Conservation (phyloP, 1,140 invertebrate species). For the Solenopsis fugax region DNA sequence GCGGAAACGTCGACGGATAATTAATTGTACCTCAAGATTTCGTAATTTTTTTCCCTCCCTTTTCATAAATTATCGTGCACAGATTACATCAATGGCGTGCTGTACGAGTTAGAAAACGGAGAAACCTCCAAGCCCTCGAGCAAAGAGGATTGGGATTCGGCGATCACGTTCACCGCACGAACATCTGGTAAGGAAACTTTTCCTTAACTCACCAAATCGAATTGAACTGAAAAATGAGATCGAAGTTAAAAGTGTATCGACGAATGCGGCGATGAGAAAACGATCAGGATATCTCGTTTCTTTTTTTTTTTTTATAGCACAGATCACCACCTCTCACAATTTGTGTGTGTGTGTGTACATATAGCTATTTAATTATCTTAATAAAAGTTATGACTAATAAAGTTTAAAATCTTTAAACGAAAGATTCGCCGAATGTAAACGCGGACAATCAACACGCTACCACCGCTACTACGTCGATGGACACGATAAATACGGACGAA, state of each 20-base stretch:
- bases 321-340: slow-evolving; percentile 12
- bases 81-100: slow-evolving; percentile 94
- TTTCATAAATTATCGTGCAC: slow-evolving; percentile 68
- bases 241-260: slow-evolving; percentile 6
- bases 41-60: neutral
- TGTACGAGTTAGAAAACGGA: slow-evolving; percentile 90
- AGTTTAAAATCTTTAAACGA: slow-evolving; percentile 50
- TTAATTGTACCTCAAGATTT: neutral
- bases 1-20: neutral
- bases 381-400: slow-evolving; percentile 29
- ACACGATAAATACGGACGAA: slow-evolving; percentile 75
- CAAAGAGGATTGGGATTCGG: slow-evolving; percentile 93
- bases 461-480: slow-evolving; percentile 74
- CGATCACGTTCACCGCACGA: slow-evolving; percentile 95
- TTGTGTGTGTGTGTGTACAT: neutral
- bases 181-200: slow-evolving; percentile 90
- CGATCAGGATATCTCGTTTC: neutral
- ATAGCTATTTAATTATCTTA: neutral
- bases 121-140: slow-evolving; percentile 87
- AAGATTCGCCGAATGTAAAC: slow-evolving; percentile 75
- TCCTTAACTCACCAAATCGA: slow-evolving; percentile 16
- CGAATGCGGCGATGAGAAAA: slow-evolving; percentile 16
- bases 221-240: slow-evolving; percentile 10
- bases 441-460: slow-evolving; percentile 68
- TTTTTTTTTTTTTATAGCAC: neutral